Base-by-base conservation (phyloP, 2,113 vertebrate genomes). In the Carettochelys insculpta region DNA sequence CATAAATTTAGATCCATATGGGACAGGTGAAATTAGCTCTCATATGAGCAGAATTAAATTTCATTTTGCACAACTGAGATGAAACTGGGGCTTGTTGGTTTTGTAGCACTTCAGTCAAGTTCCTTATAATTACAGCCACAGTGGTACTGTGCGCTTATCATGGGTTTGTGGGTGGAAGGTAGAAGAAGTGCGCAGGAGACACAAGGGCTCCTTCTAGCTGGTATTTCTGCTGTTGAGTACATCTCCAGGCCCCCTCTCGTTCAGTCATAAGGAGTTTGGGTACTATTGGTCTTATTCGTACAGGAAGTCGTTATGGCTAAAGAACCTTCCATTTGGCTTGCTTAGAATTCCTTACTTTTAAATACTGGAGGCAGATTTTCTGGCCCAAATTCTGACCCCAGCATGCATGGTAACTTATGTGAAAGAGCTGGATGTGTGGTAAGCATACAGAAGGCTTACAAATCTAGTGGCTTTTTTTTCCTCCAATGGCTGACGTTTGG, bases 401-500 rank as follows among this genome's bases (percentile, higher is more conserved):
- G 25, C 14, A 5, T 53, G 38, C n/a, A n/a, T 47, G 17, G 12
- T 11, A 1, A 11, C 83, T 50, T 11, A 1, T 75, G 34, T 25
- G 76, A 24, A 77, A 52, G 27, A 34, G 29, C 6, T 61, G 11
- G 3, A 81, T 90, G 5, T 61, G 4, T 14, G 45, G 1, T 73
- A 77, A 48, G 27, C 73, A 47, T 53, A 87, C n/a, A 43, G 88
- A 50, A 10, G 71, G 29, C 41, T 75, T 45, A 45, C 38, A 75
- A 75, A 45, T 75, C 41, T 45, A 41, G 41, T 75, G 24, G n/a
- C 20, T 71, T 19, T 71, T 68, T 71, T 71, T 24, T n/a, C n/a
- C n/a, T n/a, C n/a, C n/a, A 50, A 34, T 0, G 3, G 16, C 38
- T 11, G 17, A 13, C 75, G 6, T 43, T 45, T 43, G 41, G 71